These are phyloP conservation scores for Rhagoletis zephyria DNA, from an alignment of 1,140 invertebrate species.

Conservation along the genomic window DNA sequence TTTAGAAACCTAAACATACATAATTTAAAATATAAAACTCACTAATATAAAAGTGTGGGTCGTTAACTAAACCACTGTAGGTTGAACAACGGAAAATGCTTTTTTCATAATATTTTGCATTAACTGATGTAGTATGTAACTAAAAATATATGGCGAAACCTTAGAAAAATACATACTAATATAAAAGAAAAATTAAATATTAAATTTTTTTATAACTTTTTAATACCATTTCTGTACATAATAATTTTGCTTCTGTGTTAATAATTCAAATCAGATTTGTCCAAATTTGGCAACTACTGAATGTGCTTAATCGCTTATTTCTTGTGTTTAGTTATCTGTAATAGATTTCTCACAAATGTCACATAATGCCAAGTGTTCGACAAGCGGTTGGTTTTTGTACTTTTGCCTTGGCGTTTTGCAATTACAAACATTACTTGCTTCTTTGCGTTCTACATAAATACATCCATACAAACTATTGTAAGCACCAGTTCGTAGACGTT, in stretches of 20 bases:
- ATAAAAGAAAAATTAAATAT: no score
- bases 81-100: background rate
- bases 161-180: background rate
- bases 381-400: background rate
- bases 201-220: conserved; percentile 9
- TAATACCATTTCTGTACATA: conserved; percentile 10
- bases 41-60: no score
- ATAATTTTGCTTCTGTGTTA: background rate
- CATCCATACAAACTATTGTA: background rate
- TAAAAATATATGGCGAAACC: conserved; percentile 9
- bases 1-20: no score
- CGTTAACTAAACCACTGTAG: background rate
- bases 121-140: background rate
- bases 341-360: background rate
- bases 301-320: background rate
- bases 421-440: background rate
- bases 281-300: background rate
- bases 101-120: background rate
- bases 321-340: background rate
- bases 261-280: background rate
- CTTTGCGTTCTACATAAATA: background rate
- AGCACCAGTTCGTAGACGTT: background rate
- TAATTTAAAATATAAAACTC: background rate
- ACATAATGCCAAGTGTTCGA: conserved; percentile 5
- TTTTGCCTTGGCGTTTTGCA: background rate